Conservation (phyloP, 2,797 vertebrate genomes). For the Rhabdophis nuchalis region DNA sequence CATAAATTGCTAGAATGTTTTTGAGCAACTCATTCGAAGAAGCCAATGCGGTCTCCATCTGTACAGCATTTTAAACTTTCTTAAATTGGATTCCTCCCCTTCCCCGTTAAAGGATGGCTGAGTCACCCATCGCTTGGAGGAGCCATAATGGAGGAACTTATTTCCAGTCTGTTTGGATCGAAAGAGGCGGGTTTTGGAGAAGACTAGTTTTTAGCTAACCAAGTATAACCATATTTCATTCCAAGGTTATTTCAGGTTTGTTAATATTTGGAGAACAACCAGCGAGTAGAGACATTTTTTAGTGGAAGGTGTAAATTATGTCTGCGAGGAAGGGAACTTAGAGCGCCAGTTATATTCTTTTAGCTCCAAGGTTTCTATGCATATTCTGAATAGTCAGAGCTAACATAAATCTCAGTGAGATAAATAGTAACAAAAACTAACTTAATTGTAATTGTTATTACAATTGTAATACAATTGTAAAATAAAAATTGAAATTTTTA, state of each 20-base stretch:
- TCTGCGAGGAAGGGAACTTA: background rate
- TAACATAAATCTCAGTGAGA: background rate
- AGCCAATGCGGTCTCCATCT: background rate
- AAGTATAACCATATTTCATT: fast-evolving
- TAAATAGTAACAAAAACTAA: background rate
- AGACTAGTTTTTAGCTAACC: background rate
- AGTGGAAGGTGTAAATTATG: background rate
- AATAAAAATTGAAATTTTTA: background rate
- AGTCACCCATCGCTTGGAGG: background rate
- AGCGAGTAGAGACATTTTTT: fast-evolving
- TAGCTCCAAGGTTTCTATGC: background rate
- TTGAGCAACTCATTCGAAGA: background rate
- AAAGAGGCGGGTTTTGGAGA: fast-evolving
- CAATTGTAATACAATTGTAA: too few relatives aligned
- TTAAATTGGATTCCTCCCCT: background rate
- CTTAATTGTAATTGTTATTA: background rate
- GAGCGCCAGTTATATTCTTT: background rate
- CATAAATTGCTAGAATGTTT: constrained; percentile 11
- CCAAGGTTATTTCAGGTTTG: background rate
- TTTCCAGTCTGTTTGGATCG: background rate
- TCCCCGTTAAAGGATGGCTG: background rate
- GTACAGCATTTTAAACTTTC: constrained; percentile 4
- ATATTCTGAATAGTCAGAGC: background rate
- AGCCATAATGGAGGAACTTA: background rate
- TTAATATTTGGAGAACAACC: background rate